A percentile compares a stretch with the other conserved stretches of the same genome.
These are phyloP conservation scores for Tuberolachnus salignus DNA, from an alignment of 2,888 invertebrate genomes.

Conservation along the genomic window DNA sequence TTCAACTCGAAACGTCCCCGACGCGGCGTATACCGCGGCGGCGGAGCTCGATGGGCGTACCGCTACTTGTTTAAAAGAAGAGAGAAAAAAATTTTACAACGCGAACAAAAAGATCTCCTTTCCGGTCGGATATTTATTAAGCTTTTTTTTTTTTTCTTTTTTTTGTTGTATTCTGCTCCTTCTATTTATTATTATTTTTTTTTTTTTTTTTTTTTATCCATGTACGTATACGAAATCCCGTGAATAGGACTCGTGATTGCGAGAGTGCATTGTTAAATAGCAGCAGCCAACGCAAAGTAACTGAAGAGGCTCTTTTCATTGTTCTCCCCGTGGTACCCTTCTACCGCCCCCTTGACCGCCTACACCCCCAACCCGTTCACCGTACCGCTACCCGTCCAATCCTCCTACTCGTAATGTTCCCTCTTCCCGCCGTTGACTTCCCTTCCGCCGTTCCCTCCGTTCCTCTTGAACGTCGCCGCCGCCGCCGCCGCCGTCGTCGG, in stretches of 20 bases:
- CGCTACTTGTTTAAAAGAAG: conserved; percentile 20
- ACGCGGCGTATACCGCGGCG: not conserved
- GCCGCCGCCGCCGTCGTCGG: not conserved
- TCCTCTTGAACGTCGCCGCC: not conserved
- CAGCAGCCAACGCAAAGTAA: conserved; percentile 34
- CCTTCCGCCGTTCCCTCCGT: not conserved
- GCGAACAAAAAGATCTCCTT: conserved; percentile 48
- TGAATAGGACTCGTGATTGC: conserved; percentile 53
- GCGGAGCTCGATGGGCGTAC: not conserved
- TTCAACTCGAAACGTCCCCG: conserved; percentile 32
- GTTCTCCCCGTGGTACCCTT: conserved; percentile 20
- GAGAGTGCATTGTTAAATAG: conserved; percentile 51
- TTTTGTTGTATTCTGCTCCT: too few relatives aligned
- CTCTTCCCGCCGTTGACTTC: not conserved
- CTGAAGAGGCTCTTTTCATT: conserved; percentile 48
- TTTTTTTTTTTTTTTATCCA: conserved; percentile 9
- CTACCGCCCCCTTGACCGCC: not conserved
- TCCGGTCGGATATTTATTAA: conserved; percentile 53
- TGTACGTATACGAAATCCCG: conserved; percentile 17
- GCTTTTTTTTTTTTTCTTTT: conserved; percentile 30
- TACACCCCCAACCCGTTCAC: not conserved
- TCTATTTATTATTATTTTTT: too few relatives aligned
- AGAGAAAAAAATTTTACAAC: conserved; percentile 33
- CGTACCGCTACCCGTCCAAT: not conserved
- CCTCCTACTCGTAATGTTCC: conserved; percentile 22